Evolutionary conservation across 2,113 vertebrate species (phyloP).

Genomic region (Pterophyllum scalare): DNA sequence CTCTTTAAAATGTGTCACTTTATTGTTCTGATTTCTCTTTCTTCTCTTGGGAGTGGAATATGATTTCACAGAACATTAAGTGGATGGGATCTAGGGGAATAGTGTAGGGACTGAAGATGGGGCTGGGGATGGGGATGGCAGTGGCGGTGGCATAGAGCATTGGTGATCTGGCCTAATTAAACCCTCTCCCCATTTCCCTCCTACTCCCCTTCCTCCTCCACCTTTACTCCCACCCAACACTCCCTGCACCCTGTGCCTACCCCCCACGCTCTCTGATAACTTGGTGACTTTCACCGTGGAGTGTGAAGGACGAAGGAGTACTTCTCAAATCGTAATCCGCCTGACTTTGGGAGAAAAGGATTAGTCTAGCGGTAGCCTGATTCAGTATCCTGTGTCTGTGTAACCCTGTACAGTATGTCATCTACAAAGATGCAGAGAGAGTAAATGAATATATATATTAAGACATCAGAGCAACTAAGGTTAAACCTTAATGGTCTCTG

Average conservation of each 20-base stretch:
- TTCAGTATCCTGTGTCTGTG: constrained; percentile 21
- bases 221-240: constrained; percentile 15
- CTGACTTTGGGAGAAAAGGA: constrained; percentile 64
- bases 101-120: constrained; percentile 41
- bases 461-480: constrained; percentile 19
- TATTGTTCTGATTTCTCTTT: constrained; percentile 71
- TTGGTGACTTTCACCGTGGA: constrained; percentile 65
- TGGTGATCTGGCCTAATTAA: constrained; percentile 76
- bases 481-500: constrained; percentile 13
- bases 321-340: constrained; percentile 65
- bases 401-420: constrained; percentile 34
- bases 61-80: constrained; percentile 81
- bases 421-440: not conserved
- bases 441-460: constrained; percentile 32
- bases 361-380: constrained; percentile 43
- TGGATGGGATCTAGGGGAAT: constrained; percentile 73
- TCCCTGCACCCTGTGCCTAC: constrained; percentile 9
- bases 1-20: constrained; percentile 70
- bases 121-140: constrained; percentile 1
- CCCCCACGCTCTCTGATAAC: constrained; percentile 24
- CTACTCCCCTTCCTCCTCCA: constrained; percentile 11
- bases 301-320: constrained; percentile 69
- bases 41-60: constrained; percentile 66
- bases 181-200: constrained; percentile 24
- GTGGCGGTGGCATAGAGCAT: constrained; percentile 5